Evolutionary conservation across 2,113 vertebrate species (phyloP).

Genomic region (Bos taurus): ARS-UCD2.0 NC_037343.1:35697501-35698000

Average conservation of each 20-base stretch:
- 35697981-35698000: background rate
- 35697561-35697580: background rate
- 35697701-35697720: background rate
- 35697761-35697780: background rate
- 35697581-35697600: background rate
- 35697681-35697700: background rate
- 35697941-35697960: background rate
- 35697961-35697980: background rate
- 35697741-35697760: background rate
- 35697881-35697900: background rate
- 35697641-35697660: background rate
- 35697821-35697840: background rate
- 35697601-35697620: background rate
- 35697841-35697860: background rate
- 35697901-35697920: background rate
- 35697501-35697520: background rate
- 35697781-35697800: background rate
- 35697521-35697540: background rate
- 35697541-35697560: accelerated
- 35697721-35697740: accelerated
- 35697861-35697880: background rate
- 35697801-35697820: background rate
- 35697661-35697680: background rate
- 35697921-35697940: background rate
- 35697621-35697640: background rate